Conservation (phyloP, 2,113 vertebrate genomes). For the Tachysurus vachellii region DNA sequence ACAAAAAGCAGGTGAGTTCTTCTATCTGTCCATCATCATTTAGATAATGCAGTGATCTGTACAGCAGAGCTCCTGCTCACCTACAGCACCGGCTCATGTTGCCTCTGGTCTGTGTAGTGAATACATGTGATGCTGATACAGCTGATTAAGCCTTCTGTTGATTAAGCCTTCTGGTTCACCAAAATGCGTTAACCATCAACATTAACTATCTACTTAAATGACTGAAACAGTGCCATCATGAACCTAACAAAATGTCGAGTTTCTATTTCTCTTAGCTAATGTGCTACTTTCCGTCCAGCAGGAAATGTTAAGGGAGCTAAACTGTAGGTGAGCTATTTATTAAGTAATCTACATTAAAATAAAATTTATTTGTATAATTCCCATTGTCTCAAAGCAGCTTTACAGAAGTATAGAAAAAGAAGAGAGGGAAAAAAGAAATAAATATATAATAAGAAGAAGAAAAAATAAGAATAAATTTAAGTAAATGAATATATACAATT, state of each 20-base stretch:
- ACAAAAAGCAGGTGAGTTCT: slow-evolving; percentile 87
- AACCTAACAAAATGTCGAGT: not conserved
- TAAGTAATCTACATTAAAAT: no score
- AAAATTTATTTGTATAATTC: no score
- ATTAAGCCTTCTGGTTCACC: not conserved
- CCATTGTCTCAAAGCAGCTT: no score
- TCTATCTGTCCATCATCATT: not conserved
- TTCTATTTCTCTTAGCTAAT: not conserved
- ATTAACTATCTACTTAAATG: not conserved
- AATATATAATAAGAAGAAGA: no score
- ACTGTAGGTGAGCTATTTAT: not conserved
- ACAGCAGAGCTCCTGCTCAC: not conserved
- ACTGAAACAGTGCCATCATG: not conserved
- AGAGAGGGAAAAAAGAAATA: no score
- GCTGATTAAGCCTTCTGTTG: no score
- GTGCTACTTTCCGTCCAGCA: not conserved
- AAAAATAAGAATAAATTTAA: no score
- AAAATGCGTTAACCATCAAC: not conserved
- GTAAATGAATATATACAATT: no score
- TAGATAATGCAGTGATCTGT: not conserved
- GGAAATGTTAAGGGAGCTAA: not conserved
- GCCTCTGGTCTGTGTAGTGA: not conserved
- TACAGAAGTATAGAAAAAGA: no score
- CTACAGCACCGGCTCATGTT: not conserved
- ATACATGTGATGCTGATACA: not conserved